Evolutionary conservation across 2,888 invertebrate species (phyloP).

Genomic region (Tenthredo mesomela): DNA sequence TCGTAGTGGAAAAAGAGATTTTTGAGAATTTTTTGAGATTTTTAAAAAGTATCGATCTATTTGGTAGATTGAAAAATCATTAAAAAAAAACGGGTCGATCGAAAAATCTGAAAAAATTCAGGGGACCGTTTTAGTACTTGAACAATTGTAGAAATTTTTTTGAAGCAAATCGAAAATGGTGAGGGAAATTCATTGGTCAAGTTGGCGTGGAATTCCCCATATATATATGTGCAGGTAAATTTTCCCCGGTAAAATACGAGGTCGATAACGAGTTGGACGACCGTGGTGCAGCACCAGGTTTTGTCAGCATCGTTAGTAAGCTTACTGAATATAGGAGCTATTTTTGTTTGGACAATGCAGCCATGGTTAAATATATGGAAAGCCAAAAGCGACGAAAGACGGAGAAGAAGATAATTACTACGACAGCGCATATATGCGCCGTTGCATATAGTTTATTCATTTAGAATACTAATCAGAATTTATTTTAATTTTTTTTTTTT

Average conservation of each 20-base stretch:
- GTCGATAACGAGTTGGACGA: slow-evolving; percentile 7
- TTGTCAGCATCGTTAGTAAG: slow-evolving; percentile 11
- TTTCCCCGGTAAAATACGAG: not conserved
- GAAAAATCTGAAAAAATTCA: no score
- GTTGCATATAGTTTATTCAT: not conserved
- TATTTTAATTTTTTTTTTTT: not conserved
- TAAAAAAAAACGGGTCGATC: no score
- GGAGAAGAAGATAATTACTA: not conserved
- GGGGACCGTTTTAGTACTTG: no score
- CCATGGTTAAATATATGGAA: slow-evolving; percentile 31
- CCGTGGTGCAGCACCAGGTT: not conserved
- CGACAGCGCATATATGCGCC: not conserved
- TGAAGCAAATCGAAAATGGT: no score
- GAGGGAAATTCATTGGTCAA: no score
- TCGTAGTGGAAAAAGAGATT: no score
- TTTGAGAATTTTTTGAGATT: no score
- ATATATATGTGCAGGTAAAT: not conserved
- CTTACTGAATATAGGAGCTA: not conserved
- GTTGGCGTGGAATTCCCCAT: no score
- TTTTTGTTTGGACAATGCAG: slow-evolving; percentile 24
- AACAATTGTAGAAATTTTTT: no score
- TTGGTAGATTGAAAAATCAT: no score
- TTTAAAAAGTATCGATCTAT: no score
- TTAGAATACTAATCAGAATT: not conserved
- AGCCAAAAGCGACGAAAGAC: not conserved